Percentiles rank a stretch among this genome's conserved stretches.
These are phyloP conservation scores for Anastrepha ludens DNA, from an alignment of 1,140 invertebrate species.

Conservation along the genomic window DNA sequence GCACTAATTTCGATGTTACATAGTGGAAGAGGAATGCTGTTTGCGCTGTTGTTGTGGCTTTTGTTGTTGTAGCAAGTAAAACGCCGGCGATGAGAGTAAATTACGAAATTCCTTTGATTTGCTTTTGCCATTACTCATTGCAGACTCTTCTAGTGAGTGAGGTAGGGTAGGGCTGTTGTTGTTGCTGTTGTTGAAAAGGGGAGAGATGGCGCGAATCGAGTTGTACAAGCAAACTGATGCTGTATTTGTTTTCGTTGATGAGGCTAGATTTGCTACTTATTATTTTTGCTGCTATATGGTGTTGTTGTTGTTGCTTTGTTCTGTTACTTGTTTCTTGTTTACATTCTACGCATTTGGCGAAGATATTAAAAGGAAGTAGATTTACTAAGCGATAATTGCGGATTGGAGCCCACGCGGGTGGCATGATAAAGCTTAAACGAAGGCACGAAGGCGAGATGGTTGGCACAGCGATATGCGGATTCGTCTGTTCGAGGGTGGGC, in stretches of 20 bases:
- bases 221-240: neutral
- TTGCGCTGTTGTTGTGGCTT: neutral
- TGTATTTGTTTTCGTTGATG: constrained; percentile 51
- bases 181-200: neutral
- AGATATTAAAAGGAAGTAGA: constrained; percentile 51
- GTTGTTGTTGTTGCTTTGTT: neutral
- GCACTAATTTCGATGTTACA: neutral
- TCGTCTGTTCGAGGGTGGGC: neutral
- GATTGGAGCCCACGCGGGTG: constrained; percentile 35
- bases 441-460: neutral
- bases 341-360: constrained; percentile 19
- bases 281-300: neutral
- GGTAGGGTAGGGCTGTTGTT: neutral
- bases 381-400: constrained; percentile 46
- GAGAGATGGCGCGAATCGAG: neutral
- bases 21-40: neutral
- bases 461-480: neutral
- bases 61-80: neutral
- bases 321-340: constrained; percentile 20
- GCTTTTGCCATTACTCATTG: constrained; percentile 21
- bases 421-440: neutral
- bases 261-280: constrained; percentile 34
- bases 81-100: constrained; percentile 15
- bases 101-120: constrained; percentile 48
- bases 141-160: neutral